Percentiles rank a stretch among this genome's conserved stretches.
Evolutionary conservation across 2,113 vertebrate species (phyloP).

Genomic region (Oncorhynchus mykiss): DNA sequence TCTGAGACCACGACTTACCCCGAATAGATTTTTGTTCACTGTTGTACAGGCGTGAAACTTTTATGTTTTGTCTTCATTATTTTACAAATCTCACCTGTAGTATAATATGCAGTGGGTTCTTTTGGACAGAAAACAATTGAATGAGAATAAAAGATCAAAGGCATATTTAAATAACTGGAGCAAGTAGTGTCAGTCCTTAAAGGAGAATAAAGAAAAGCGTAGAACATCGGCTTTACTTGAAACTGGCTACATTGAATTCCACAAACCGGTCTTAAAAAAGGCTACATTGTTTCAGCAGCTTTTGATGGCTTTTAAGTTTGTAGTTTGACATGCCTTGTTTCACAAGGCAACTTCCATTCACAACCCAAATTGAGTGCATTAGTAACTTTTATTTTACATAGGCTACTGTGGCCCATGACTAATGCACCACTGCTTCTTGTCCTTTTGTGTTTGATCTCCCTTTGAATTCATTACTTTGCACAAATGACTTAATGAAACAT

Average conservation of each 20-base stretch:
- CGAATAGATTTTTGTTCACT: background rate
- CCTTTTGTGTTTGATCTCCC: too few relatives aligned
- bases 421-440: too few relatives aligned
- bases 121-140: background rate
- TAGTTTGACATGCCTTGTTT: background rate
- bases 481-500: background rate
- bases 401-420: too few relatives aligned
- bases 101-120: conserved; percentile 15
- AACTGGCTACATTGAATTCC: conserved; percentile 3
- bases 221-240: conserved; percentile 32
- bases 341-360: background rate
- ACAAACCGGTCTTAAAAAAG: background rate
- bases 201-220: background rate
- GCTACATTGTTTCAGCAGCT: background rate
- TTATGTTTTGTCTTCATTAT: conserved; percentile 22
- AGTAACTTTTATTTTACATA: background rate
- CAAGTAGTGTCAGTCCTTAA: background rate
- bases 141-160: background rate
- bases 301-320: background rate
- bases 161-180: background rate
- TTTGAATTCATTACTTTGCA: background rate
- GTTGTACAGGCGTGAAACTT: conserved; percentile 48
- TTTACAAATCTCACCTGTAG: conserved; percentile 30
- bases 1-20: background rate
- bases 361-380: background rate